phyloP scores from a whole-genome alignment of 2,888 invertebrate species.

The Nomada lathburiana region DNA sequence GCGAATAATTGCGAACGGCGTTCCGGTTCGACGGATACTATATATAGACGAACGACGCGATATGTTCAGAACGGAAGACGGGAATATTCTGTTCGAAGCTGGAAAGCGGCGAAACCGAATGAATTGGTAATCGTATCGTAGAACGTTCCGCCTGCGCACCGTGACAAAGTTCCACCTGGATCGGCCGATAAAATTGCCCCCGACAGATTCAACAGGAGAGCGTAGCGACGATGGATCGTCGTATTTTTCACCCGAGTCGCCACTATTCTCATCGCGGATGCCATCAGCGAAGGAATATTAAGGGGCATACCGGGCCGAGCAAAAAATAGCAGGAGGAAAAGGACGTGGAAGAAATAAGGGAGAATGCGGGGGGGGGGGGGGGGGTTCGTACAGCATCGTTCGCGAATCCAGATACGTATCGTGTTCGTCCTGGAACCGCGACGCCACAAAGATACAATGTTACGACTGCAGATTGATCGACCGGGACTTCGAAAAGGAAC shows the following conservation, averaged over 20 bases:
- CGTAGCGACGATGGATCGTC: not conserved
- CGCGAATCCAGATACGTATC: conserved; percentile 40
- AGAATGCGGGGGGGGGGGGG: not conserved
- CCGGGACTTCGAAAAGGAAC: conserved; percentile 27
- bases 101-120: too few relatives aligned
- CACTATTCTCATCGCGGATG: not conserved
- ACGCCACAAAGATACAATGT: conserved; percentile 29
- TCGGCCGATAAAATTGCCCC: not conserved
- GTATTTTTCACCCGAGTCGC: not conserved
- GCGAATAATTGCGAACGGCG: not conserved
- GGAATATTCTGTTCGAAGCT: too few relatives aligned
- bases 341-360: not conserved
- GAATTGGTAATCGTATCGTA: too few relatives aligned
- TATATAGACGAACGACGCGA: not conserved
- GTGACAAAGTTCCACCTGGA: not conserved
- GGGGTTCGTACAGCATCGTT: not conserved
- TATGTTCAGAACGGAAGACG: not conserved
- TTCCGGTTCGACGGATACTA: too few relatives aligned
- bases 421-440: conserved; percentile 26
- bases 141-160: too few relatives aligned
- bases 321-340: not conserved
- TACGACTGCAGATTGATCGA: conserved; percentile 44
- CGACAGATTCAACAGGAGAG: not conserved
- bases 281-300: not conserved
- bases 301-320: not conserved